Conservation (phyloP, 2,113 vertebrate species). For the Phalacrocorax carbo region DNA sequence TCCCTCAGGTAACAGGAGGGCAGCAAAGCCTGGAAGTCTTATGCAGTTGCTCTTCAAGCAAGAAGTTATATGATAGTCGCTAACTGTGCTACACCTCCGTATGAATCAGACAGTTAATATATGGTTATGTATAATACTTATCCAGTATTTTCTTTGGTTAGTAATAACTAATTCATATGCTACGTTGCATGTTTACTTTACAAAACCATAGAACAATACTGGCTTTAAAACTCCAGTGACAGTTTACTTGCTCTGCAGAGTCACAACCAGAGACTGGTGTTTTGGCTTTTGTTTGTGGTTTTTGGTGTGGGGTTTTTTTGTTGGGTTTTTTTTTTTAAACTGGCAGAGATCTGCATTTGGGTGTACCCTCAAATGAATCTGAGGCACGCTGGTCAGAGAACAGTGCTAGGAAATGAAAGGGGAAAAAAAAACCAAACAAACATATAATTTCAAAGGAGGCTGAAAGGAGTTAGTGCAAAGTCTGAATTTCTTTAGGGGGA, state of each 20-base stretch:
- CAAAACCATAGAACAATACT: neutral
- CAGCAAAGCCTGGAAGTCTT: conserved; percentile 4
- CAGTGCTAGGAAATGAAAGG: neutral
- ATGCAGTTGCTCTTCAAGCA: neutral
- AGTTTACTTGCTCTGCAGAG: neutral
- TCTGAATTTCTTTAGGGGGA: neutral
- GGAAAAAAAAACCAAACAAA: neutral
- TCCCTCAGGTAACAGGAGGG: conserved; percentile 83
- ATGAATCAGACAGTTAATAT: neutral
- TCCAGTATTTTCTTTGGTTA: neutral
- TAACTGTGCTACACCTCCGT: neutral
- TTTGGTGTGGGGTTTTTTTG: too few relatives aligned
- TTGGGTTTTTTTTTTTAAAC: neutral
- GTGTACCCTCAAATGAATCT: neutral
- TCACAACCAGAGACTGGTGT: neutral
- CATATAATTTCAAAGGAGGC: neutral
- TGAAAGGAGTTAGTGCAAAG: neutral
- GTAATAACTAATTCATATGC: neutral
- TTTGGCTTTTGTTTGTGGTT: neutral
- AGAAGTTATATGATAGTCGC: neutral
- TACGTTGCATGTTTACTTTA: neutral
- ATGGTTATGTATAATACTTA: neutral
- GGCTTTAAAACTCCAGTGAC: neutral
- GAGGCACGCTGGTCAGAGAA: neutral
- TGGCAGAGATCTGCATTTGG: neutral